Evolutionary conservation across 1,140 invertebrate genomes (phyloP).

Genomic region (Cylas formicarius): DNA sequence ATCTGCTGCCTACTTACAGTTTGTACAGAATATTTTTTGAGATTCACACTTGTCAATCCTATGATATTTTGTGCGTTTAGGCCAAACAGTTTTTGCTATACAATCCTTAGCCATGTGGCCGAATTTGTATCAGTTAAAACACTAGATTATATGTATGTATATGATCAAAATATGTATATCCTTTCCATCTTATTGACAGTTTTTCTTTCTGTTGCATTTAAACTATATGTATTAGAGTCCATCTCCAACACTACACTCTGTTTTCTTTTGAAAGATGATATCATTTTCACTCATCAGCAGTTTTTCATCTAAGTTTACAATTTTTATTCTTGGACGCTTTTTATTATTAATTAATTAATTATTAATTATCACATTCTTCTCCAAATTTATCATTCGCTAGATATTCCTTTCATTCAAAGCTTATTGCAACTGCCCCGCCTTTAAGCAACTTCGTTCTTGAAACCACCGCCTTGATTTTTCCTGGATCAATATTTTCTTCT

Average conservation of each 20-base stretch:
- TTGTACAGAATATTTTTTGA: not conserved
- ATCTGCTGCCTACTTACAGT: not conserved
- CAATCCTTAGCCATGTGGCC: too few relatives aligned
- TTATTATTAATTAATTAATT: not conserved
- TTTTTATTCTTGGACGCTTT: not conserved
- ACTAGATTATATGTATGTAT: too few relatives aligned
- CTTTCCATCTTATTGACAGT: not conserved
- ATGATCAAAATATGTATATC: not conserved
- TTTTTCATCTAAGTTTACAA: not conserved
- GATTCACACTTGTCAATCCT: not conserved
- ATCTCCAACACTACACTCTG: not conserved
- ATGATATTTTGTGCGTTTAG: not conserved
- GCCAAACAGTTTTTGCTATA: too few relatives aligned
- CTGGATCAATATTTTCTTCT: not conserved
- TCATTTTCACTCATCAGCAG: not conserved
- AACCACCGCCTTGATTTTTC: not conserved
- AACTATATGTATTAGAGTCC: not conserved
- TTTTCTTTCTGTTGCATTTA: not conserved
- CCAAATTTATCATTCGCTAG: not conserved
- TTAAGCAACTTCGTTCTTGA: not conserved
- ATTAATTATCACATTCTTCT: not conserved
- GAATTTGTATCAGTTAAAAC: too few relatives aligned
- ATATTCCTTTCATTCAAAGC: not conserved
- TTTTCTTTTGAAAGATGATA: not conserved
- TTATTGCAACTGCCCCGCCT: conserved; percentile 2